phyloP scores from a whole-genome alignment of 2,113 vertebrate genomes.

The Forbesichthys papilliferus region DNA sequence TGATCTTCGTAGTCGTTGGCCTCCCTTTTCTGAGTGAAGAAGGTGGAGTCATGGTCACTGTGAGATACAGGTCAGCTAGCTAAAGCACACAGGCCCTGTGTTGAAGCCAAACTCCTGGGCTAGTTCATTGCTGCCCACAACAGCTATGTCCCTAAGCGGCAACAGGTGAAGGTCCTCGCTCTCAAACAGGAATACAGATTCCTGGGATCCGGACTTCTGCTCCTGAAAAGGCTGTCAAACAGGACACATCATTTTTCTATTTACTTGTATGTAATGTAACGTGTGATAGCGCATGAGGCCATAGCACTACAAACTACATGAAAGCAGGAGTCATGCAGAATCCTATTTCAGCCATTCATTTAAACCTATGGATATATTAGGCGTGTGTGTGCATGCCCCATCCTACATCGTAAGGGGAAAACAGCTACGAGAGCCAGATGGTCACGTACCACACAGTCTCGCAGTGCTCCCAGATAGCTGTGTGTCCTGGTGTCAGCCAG shows the following conservation, averaged over 20 bases:
- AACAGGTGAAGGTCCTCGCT: slow-evolving; percentile 78
- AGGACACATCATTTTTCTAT: background rate
- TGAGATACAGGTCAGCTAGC: slow-evolving; percentile 56
- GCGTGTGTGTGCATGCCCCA: background rate
- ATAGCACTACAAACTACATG: background rate
- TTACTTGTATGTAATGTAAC: background rate
- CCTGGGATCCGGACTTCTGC: slow-evolving; percentile 57
- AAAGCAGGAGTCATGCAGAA: too few relatives aligned
- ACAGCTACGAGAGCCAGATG: background rate
- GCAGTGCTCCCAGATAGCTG: slow-evolving; percentile 74
- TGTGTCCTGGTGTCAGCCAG: slow-evolving; percentile 73
- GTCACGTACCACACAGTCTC: slow-evolving; percentile 75
- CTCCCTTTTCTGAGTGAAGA: background rate
- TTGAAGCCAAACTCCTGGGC: slow-evolving; percentile 81
- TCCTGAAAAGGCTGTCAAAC: slow-evolving; percentile 47
- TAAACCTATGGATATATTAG: background rate
- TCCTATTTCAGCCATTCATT: too few relatives aligned
- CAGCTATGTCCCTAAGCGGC: slow-evolving; percentile 81
- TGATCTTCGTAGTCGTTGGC: slow-evolving; percentile 1
- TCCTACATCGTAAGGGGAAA: too few relatives aligned
- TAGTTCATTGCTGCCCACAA: slow-evolving; percentile 73
- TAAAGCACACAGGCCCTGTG: slow-evolving; percentile 83
- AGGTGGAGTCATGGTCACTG: background rate
- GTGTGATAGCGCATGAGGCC: background rate
- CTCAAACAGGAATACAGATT: slow-evolving; percentile 80